phyloP scores from a whole-genome alignment of 2,797 vertebrate genomes.

The Holocentrus rufus region DNA sequence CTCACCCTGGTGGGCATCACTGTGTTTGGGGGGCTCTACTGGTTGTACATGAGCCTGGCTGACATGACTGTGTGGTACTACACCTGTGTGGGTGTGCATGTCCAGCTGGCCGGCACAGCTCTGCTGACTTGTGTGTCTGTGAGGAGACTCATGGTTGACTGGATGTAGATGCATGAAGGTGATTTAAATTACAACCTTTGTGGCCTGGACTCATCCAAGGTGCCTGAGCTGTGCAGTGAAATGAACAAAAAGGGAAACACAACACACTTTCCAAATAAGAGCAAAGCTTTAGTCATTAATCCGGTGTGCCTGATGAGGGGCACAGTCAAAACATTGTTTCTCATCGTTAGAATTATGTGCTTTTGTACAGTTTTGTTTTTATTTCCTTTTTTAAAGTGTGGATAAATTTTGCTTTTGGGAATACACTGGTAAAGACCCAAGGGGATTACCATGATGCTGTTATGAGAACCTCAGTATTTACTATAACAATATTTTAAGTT shows the following conservation, averaged over 20 bases:
- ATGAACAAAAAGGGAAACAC: not conserved
- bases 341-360: too few species aligned
- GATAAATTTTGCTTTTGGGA: too few species aligned
- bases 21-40: slow-evolving; percentile 27
- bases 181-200: not conserved
- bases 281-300: too few species aligned
- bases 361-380: too few species aligned
- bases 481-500: too few species aligned
- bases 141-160: slow-evolving; percentile 4
- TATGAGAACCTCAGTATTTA: too few species aligned
- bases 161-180: slow-evolving; percentile 7
- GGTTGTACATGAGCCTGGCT: slow-evolving; percentile 20
- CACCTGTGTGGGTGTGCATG: slow-evolving; percentile 27
- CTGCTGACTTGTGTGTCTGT: slow-evolving; percentile 7
- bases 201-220: not conserved
- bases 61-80: slow-evolving; percentile 43
- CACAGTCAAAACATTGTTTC: too few species aligned
- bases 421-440: too few species aligned
- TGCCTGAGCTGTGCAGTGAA: not conserved
- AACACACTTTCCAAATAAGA: too few species aligned
- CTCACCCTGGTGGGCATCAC: slow-evolving; percentile 32
- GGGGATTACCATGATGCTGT: too few species aligned
- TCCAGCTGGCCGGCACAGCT: slow-evolving; percentile 40
- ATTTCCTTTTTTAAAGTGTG: too few species aligned
- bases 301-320: too few species aligned